Base-by-base conservation (phyloP, 1,140 invertebrate genomes). In the Orussus abietinus region DNA sequence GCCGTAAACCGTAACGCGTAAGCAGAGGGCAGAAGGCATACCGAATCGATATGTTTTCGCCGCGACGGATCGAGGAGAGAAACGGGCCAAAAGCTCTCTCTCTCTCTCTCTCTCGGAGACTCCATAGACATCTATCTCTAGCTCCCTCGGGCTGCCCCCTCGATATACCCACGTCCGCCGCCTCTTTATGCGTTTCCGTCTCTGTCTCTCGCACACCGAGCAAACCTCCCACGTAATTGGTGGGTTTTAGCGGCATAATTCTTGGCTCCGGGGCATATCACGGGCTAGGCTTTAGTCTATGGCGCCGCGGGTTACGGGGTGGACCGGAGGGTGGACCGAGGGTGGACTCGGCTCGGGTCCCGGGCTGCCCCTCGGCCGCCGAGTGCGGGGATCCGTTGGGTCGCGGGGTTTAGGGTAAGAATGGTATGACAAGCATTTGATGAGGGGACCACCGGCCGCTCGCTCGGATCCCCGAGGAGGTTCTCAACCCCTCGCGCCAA, bases 351-450 rank as follows among this genome's bases (percentile, higher is more conserved):
- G 36, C 42, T 46, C 45, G 47, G 54, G 48, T 45, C 46, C 43
- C 49, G 34, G 40, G 32, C 28, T 32, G 5, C 4, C 32, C 32
- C 32, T 15, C 9, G 4, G 4, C 13, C 34, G 30, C 46, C 53
- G 49, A 53, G 56, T 56, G 62, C 53, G 51, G 55, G 57, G 47
- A 52, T 59, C 58, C 49, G 51, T 55, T 63, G 60, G 59, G 55
- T 55, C 51, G 26, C 36, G 53, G 55, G 56, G 60, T 56, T 62
- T 57, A 59, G 65, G 62, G 61, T 66, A 66, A 68, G 65, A 65
- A 68, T 64, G 65, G 60, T 65, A 66, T 65, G 65, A 68, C 64
- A 68, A 64, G 65, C 62, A 68, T 68, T 68, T 68, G 63, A 68
- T 61, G 64, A 66, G 62, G 64, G 64, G 57, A 58, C 61, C 59